Base-by-base conservation (phyloP, 2,113 vertebrate species). In the Gallinago paraguaiae region DNA sequence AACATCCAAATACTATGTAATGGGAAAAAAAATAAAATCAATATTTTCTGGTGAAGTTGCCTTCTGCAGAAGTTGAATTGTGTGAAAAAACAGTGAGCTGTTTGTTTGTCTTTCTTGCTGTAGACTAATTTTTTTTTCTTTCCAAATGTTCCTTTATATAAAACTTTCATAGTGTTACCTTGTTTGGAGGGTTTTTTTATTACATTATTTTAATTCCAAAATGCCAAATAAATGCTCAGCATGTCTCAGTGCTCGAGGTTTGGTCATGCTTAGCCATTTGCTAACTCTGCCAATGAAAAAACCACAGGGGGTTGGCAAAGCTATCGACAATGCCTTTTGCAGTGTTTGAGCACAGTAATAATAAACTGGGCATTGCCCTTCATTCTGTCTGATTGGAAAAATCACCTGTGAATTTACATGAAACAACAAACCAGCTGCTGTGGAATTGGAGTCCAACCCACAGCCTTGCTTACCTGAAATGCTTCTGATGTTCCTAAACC, bases 361-460 rank as follows among this genome's bases (percentile, higher is more conserved):
- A 90, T 77, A 93, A 93, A 87, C 50, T 56, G 59, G 79, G 59
- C 78, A 77, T 54, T 90, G 78, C 70, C 45, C n/a, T 87, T 94
- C 70, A 23, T 76, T 82, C 67, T 82, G 27, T 45, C 69, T 80
- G 63, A 57, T 33, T 76, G 75, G 50, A 85, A 90, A 93, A 94
- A 82, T 91, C 65, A 50, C 70, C 53, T 33, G 33, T 77, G 84
- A 90, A 83, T 95, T 93, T 82, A 46, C 78, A 65, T 43, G 37
- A 65, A 85, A 33, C 54, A 77, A 30, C 45, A 87, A 93, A 80
- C 11, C 59, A 95, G 82, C 61, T 92, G 91, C 93, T 82, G 48
- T 57, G 78, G 37, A 65, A 65, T 0, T 48, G 54, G 39, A 87
- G 56, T 71, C 39, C 81, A 92, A 27, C 14, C 31, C 37, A 53